Base-by-base conservation (phyloP, 2,888 invertebrate genomes). In the Rotaria socialis region DNA sequence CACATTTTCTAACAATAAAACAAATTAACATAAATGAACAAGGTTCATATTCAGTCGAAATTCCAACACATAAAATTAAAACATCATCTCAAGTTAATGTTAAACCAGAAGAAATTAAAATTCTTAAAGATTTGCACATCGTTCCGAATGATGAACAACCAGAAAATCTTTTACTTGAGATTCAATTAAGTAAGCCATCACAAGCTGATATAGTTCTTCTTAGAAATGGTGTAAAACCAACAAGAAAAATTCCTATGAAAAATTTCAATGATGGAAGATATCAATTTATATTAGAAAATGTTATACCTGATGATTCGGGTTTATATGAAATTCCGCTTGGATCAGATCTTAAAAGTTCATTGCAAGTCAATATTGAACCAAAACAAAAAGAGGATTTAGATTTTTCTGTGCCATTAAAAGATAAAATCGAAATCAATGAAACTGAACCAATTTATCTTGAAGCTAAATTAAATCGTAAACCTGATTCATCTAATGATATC, bases 171-270 rank as follows among this genome's bases (percentile, higher is more conserved):
- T 80, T 56, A n/a, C 85, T 86, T 50, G 86, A 86, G 55, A 85
- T 86, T 35, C 85, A 86, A 85, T 50, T 86, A n/a, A 86, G 67
- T 35, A 86, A 86, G 52, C 85, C 86, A 27, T 80, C 47, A 80
- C 5, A 22, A 22, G 24, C 41, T 0, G 75, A 80, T 19, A 7
- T 41, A 24, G 10, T 41, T n/a, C 47, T 80, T 10, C n/a, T 80
- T 8, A 80, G 47, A 80, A 47, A 80, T 47, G 47, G 75, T 47
- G 0, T 24, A 10, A 80, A 80, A 80, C 75, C 75, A 80, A 80
- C 22, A 80, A 19, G n/a, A 22, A 80, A 43, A 47, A 80, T 80
- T 24, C 47, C 75, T 4, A 0, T 24, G 3, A n/a, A 41, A 80
- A 41, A 80, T 47, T 8, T 80, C 16, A 47, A 47, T 43, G 47